phyloP scores from a whole-genome alignment of 2,113 vertebrate genomes.

The Chrysochloris asiatica region DNA sequence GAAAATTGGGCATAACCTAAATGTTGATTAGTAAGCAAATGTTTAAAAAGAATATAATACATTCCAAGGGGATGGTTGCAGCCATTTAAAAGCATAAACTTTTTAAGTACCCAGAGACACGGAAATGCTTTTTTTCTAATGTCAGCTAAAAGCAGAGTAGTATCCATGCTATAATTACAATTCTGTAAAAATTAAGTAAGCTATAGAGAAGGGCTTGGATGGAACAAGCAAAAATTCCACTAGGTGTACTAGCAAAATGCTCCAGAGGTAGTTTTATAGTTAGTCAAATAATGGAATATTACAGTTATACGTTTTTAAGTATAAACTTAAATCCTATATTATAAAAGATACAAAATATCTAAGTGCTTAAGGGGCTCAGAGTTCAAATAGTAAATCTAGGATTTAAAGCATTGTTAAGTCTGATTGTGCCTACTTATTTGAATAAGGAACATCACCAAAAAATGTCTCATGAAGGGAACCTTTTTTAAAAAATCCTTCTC shows the following conservation, averaged over 20 bases:
- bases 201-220: background rate
- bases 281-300: background rate
- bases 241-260: background rate
- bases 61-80: too few relatives aligned
- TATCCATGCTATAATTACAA: background rate
- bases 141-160: background rate
- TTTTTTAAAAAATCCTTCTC: background rate
- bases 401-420: background rate
- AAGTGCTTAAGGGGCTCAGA: background rate
- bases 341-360: background rate
- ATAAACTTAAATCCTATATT: background rate
- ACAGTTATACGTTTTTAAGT: constrained; percentile 8
- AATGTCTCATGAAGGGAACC: too few relatives aligned
- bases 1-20: background rate
- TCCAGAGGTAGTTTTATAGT: background rate
- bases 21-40: too few relatives aligned
- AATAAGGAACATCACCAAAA: background rate
- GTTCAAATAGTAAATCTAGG: background rate
- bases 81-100: background rate
- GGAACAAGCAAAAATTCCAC: background rate
- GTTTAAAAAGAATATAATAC: too few relatives aligned
- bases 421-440: background rate
- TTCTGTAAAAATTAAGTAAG: background rate
- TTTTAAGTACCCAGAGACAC: background rate
- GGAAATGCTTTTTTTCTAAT: background rate